Evolutionary conservation across 1,140 invertebrate species (phyloP), one percentile per base, ranked within the genome.

Genomic region (Parapsyche elsis): DNA sequence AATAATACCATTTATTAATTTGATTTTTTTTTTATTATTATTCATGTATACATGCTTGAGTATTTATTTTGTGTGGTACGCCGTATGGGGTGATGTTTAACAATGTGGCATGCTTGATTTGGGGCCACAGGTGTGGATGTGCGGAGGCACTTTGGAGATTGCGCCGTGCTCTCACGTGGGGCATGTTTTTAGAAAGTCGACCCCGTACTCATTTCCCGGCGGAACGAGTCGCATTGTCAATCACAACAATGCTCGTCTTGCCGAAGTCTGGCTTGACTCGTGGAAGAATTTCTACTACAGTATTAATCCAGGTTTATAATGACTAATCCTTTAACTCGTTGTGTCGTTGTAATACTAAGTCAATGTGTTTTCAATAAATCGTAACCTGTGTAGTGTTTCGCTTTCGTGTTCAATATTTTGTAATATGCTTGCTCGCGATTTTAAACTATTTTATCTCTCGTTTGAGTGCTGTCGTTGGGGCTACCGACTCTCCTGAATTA

Each of bases 231-330:
- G 96, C 87, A 97, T 99, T 88, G 96, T 99, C 89, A 98, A 99
- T 92, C 97, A 98, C 91, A 99, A 99, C 92, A 97, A 98, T 92
- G 97, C 96, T 84, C 92, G 97, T 84, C 92, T 98, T 85, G 97
- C 96, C 81, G 96, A 97, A 90, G 97, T 99, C 84, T 99, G 97
- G 97, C 93, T 99, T 90, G 97, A 99, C 90, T 95, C 98, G 86
- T 99, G 96, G 96, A 97, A 96, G 92, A 93, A 97, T 88, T 98
- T 98, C 93, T 99, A 98, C 94, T 98, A 97, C 93, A 95, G 95
- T 90, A 97, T 98, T 91, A 98, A 98, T 92, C 96, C 97, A 95
- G 94, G 94, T 96, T 89, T 85, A 84, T 71, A 26, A 23, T 26
- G 23, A 81, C 79, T 78, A 81, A 83, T 81, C 81, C 57, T 75